A percentile compares a stretch with the other conserved stretches of the same genome.
Evolutionary conservation across 2,797 vertebrate genomes (phyloP).

Genomic region (Smutsia temminckii): DNA sequence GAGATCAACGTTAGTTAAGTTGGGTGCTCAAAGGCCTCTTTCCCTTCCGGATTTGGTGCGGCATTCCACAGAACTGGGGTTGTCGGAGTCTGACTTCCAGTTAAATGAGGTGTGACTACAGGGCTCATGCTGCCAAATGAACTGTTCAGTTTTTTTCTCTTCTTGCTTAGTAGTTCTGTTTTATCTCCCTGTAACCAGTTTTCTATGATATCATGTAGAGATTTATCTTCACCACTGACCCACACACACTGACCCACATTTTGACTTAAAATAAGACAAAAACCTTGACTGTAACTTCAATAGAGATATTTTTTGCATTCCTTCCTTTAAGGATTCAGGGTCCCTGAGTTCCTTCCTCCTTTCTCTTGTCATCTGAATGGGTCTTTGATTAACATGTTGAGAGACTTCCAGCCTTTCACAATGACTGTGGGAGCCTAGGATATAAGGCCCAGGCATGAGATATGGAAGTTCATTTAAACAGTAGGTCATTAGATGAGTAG

Average conservation of each 20-base stretch:
- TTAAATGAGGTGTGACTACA: conserved; percentile 14
- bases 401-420: neutral
- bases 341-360: neutral
- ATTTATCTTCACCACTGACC: neutral
- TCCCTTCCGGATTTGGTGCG: conserved; percentile 61
- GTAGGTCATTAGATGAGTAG: neutral
- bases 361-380: neutral
- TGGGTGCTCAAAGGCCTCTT: conserved; percentile 29
- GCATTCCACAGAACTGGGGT: conserved; percentile 54
- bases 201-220: neutral
- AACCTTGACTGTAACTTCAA: neutral
- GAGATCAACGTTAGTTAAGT: conserved; percentile 7
- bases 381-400: neutral
- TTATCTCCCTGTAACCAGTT: conserved; percentile 7
- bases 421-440: neutral
- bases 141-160: neutral
- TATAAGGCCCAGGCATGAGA: neutral
- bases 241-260: neutral
- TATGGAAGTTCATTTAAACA: neutral
- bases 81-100: conserved; percentile 48
- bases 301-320: neutral
- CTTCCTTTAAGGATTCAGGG: conserved; percentile 16
- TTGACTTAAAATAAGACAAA: neutral
- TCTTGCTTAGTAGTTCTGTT: neutral
- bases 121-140: neutral